Percentiles rank a stretch among this genome's conserved stretches.
Conservation (phyloP, 1,140 invertebrate species). For the Drosophila pallidifrons region DNA sequence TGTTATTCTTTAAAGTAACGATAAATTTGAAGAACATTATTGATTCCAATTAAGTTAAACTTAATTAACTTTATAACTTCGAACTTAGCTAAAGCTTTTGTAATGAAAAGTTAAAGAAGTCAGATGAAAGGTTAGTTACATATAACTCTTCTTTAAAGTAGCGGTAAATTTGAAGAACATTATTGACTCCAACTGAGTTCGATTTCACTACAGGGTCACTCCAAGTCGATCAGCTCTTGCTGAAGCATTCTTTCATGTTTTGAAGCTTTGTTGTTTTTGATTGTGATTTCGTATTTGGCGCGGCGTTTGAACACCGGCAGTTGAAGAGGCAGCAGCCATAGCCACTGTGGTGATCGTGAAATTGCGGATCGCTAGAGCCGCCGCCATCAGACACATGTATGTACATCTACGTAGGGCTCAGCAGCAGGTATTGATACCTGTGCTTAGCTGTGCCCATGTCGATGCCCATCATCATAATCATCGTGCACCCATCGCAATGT, state of each 20-base stretch:
- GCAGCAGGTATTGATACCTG: too few species aligned
- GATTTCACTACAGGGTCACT: not conserved
- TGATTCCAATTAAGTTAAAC: too few species aligned
- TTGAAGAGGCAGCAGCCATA: constrained; percentile 47
- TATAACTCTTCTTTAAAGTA: too few species aligned
- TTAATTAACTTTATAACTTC: too few species aligned
- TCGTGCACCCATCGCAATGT: constrained; percentile 77
- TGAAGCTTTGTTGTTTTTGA: constrained; percentile 47
- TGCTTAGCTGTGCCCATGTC: too few species aligned
- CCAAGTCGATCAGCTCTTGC: not conserved
- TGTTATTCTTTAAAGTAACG: too few species aligned
- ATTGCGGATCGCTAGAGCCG: constrained; percentile 32
- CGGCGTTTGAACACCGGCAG: constrained; percentile 67
- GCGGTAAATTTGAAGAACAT: not conserved
- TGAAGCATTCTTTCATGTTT: constrained; percentile 26
- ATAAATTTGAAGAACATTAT: not conserved
- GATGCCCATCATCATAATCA: constrained; percentile 15
- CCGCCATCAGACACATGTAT: not conserved
- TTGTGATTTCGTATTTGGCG: constrained; percentile 76
- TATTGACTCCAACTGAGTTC: too few species aligned
- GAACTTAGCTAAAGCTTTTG: too few species aligned
- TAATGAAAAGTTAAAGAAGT: too few species aligned
- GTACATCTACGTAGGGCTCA: constrained; percentile 3
- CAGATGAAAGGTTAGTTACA: too few species aligned
- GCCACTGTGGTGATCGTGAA: constrained; percentile 43